phyloP scores from a whole-genome alignment of 1,140 invertebrate genomes.

The Saccostrea cuccullata region DNA sequence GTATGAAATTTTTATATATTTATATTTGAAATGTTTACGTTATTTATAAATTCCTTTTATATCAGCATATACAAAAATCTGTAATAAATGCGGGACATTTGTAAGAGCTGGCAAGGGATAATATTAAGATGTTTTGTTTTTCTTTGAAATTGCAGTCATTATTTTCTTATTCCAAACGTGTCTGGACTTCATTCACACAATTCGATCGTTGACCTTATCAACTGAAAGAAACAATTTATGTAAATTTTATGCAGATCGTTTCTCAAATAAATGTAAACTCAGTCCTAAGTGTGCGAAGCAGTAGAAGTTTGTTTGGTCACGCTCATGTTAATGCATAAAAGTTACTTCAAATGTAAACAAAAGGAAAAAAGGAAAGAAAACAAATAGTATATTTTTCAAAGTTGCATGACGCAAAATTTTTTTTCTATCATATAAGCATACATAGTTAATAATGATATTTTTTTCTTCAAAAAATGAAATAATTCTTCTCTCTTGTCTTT shows the following conservation, averaged over 20 bases:
- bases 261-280: slow-evolving; percentile 17
- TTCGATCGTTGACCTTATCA: slow-evolving; percentile 33
- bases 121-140: neutral
- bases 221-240: slow-evolving; percentile 32
- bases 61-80: no score
- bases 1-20: no score
- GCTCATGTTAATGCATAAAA: slow-evolving; percentile 9
- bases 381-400: neutral
- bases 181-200: slow-evolving; percentile 14
- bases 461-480: no score
- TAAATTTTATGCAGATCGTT: slow-evolving; percentile 32
- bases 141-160: neutral
- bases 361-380: no score
- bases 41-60: no score
- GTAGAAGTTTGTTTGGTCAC: neutral
- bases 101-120: neutral
- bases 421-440: neutral
- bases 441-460: neutral
- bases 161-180: neutral
- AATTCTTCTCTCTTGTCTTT: no score
- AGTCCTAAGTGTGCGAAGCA: neutral
- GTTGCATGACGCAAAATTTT: neutral
- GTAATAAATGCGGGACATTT: no score
- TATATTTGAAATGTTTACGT: no score
- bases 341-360: no score